Percentiles rank a stretch among this genome's conserved stretches.
Conservation (phyloP, 2,797 vertebrate genomes). For the Channallabes apus region DNA sequence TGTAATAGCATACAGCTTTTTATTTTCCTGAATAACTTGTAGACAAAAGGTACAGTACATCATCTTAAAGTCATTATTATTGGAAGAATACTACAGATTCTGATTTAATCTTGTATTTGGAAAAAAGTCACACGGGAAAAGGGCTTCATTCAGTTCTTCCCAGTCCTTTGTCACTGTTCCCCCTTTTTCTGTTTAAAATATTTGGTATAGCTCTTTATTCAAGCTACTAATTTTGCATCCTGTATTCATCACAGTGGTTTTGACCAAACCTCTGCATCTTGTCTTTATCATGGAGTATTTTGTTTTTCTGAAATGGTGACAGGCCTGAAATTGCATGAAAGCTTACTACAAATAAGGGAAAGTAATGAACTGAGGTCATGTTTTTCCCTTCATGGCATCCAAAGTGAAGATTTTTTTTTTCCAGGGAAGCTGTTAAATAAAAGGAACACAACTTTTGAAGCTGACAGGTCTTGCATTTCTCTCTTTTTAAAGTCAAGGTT, state of each 20-base stretch:
- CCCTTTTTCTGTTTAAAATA: constrained; percentile 32
- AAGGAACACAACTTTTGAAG: neutral
- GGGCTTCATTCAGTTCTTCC: constrained; percentile 11
- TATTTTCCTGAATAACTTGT: neutral
- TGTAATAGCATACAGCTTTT: neutral
- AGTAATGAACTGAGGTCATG: constrained; percentile 11
- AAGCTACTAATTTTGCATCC: constrained; percentile 36
- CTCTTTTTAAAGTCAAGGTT: constrained; percentile 15
- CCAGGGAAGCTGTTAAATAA: constrained; percentile 12
- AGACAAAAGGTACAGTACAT: neutral
- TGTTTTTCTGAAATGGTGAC: constrained; percentile 21
- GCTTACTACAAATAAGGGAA: constrained; percentile 29
- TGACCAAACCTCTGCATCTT: constrained; percentile 33
- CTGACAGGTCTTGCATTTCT: constrained; percentile 17
- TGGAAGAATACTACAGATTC: neutral
- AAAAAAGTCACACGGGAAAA: constrained; percentile 34
- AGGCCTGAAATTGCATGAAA: constrained; percentile 13
- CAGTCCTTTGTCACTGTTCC: constrained; percentile 23
- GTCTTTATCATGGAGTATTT: constrained; percentile 33
- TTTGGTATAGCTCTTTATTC: constrained; percentile 28
- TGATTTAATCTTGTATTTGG: neutral
- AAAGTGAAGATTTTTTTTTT: constrained; percentile 1
- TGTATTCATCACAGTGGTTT: constrained; percentile 34
- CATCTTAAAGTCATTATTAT: neutral
- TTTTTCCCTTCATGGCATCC: constrained; percentile 18